Conservation (phyloP, 1,140 invertebrate species). For the Bombus pyrosoma region DNA sequence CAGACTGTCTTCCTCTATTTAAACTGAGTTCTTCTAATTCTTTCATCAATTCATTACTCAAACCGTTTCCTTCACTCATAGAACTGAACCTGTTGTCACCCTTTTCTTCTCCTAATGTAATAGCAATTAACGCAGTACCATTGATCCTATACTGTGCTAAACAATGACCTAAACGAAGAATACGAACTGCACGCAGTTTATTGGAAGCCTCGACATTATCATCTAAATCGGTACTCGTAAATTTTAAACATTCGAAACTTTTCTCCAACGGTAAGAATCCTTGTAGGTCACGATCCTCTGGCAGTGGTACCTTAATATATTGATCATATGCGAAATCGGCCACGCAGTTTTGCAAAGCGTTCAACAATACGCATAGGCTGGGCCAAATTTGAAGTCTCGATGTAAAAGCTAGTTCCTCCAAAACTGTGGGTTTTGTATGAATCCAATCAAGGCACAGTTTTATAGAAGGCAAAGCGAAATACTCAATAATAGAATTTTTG, state of each 20-base stretch:
- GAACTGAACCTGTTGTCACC: slow-evolving; percentile 69
- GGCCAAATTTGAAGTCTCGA: slow-evolving; percentile 90
- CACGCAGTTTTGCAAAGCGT: slow-evolving; percentile 84
- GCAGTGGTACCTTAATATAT: slow-evolving; percentile 86
- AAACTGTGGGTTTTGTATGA: slow-evolving; percentile 83
- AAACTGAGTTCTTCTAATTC: slow-evolving; percentile 79
- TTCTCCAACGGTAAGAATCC: slow-evolving; percentile 90
- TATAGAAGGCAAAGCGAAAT: slow-evolving; percentile 88
- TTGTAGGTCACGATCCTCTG: slow-evolving; percentile 91
- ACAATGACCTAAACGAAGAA: slow-evolving; percentile 82
- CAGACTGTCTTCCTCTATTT: slow-evolving; percentile 71
- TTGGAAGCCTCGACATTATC: slow-evolving; percentile 69
- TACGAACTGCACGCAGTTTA: slow-evolving; percentile 79
- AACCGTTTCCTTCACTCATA: slow-evolving; percentile 66
- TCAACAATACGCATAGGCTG: slow-evolving; percentile 89
- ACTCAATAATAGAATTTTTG: slow-evolving; percentile 85
- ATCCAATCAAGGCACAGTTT: slow-evolving; percentile 91
- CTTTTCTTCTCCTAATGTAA: slow-evolving; percentile 60
- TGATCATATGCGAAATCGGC: slow-evolving; percentile 80
- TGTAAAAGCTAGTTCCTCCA: slow-evolving; percentile 85
- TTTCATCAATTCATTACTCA: slow-evolving; percentile 78
- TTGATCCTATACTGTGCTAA: slow-evolving; percentile 80
- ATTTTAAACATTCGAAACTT: slow-evolving; percentile 81
- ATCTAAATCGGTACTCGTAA: slow-evolving; percentile 79
- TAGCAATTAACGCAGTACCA: slow-evolving; percentile 73